Conservation (phyloP, 2,888 invertebrate genomes). For the Torymus texanus region DNA sequence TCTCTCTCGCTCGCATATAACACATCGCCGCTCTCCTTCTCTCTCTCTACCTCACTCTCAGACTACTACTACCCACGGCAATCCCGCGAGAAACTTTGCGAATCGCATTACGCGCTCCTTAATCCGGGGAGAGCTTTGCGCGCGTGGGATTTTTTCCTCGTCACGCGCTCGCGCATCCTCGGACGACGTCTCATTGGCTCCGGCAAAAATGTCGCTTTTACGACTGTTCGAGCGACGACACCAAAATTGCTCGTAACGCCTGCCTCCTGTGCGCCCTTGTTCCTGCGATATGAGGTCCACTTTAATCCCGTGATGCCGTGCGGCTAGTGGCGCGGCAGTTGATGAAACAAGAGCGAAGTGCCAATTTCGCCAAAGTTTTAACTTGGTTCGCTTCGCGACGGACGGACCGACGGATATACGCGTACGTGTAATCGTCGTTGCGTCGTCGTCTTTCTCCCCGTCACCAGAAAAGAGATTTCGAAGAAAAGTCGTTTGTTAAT, state of each 20-base stretch:
- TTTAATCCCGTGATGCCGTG: slow-evolving; percentile 28
- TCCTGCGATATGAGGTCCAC: slow-evolving; percentile 34
- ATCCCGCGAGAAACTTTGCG: slow-evolving; percentile 29
- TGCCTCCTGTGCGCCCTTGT: neutral
- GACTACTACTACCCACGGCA: too few species aligned
- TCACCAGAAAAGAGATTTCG: slow-evolving; percentile 1
- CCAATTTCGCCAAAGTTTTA: slow-evolving; percentile 31
- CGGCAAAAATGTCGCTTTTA: slow-evolving; percentile 30
- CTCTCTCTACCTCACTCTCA: too few species aligned
- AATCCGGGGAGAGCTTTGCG: slow-evolving; percentile 25
- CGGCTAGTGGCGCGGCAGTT: neutral
- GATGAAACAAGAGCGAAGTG: slow-evolving; percentile 46
- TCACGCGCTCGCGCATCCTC: neutral
- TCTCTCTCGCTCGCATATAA: too few species aligned
- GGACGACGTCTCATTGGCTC: neutral
- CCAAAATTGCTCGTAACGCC: slow-evolving; percentile 49
- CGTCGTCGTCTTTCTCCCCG: too few species aligned
- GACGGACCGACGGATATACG: neutral
- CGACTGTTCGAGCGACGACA: slow-evolving; percentile 31
- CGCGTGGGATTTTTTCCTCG: slow-evolving; percentile 9
- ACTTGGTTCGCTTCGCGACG: slow-evolving; percentile 22
- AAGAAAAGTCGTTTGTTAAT: slow-evolving; percentile 11
- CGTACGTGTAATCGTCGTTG: neutral
- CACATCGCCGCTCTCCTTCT: too few species aligned
- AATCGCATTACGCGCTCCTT: slow-evolving; percentile 39